A percentile compares a stretch with the other conserved stretches of the same genome.
Conservation (phyloP, 1,140 invertebrate species). For the Drosophila kurseongensis region DNA sequence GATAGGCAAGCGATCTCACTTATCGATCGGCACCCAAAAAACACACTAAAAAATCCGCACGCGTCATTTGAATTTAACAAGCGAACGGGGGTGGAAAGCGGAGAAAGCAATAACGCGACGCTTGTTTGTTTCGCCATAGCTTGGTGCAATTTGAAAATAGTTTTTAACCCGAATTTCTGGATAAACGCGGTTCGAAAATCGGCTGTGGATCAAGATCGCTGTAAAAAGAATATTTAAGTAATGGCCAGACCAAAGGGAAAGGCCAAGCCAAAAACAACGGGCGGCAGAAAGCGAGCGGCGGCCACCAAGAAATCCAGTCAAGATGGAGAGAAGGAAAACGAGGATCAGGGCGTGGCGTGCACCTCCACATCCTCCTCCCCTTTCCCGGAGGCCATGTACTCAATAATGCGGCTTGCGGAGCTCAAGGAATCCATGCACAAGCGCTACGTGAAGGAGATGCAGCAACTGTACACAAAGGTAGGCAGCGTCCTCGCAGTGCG, state of each 20-base stretch:
- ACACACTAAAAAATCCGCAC: constrained; percentile 28
- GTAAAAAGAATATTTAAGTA: background rate
- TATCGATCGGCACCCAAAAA: constrained; percentile 22
- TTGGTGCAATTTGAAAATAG: constrained; percentile 35
- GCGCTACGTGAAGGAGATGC: constrained; percentile 87
- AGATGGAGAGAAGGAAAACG: constrained; percentile 52
- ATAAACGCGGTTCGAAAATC: background rate
- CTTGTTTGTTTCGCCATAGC: constrained; percentile 53
- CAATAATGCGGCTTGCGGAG: constrained; percentile 87
- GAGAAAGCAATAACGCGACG: constrained; percentile 60
- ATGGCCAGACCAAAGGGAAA: constrained; percentile 45
- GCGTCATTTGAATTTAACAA: constrained; percentile 49
- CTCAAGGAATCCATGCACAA: constrained; percentile 87
- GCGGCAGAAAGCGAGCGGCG: constrained; percentile 10
- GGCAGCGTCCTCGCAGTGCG: background rate
- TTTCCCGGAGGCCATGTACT: constrained; percentile 51
- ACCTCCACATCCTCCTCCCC: background rate
- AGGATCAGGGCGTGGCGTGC: constrained; percentile 3
- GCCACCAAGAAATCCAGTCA: constrained; percentile 25
- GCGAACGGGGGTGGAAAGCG: constrained; percentile 61
- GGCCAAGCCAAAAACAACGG: background rate
- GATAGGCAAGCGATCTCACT: background rate
- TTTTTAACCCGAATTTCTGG: background rate
- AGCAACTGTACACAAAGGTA: constrained; percentile 86
- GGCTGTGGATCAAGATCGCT: background rate